Evolutionary conservation across 2,797 vertebrate species (phyloP).

Genomic region (Myiotriccus ornatus): DNA sequence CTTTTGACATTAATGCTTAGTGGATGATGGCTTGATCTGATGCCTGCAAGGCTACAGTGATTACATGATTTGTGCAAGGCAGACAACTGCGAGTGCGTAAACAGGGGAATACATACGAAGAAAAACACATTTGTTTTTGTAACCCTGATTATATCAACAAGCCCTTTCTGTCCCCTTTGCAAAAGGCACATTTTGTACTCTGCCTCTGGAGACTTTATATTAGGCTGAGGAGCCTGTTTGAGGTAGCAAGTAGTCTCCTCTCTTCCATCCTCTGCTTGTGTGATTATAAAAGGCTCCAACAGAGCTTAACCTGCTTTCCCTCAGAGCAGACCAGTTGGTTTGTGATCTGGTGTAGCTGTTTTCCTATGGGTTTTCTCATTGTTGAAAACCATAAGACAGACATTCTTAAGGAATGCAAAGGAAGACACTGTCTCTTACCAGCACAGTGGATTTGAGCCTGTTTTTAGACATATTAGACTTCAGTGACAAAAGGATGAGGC

Average conservation of each 20-base stretch:
- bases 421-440: neutral
- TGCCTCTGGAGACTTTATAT: neutral
- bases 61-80: neutral
- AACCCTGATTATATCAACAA: neutral
- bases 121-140: neutral
- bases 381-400: neutral
- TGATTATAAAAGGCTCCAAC: neutral
- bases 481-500: neutral
- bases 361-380: rapidly evolving
- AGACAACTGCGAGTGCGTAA: neutral
- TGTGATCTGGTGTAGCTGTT: neutral
- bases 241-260: neutral
- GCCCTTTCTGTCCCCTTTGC: neutral
- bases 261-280: neutral
- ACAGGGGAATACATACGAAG: neutral
- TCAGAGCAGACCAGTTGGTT: neutral
- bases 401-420: neutral
- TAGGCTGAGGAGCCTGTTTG: neutral
- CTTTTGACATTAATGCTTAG: neutral
- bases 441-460: neutral
- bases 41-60: neutral
- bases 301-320: neutral
- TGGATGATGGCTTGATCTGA: neutral
- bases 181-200: neutral
- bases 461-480: neutral